Conservation (phyloP, 2,797 vertebrate species). For the Pseudomugil gertrudae region DNA sequence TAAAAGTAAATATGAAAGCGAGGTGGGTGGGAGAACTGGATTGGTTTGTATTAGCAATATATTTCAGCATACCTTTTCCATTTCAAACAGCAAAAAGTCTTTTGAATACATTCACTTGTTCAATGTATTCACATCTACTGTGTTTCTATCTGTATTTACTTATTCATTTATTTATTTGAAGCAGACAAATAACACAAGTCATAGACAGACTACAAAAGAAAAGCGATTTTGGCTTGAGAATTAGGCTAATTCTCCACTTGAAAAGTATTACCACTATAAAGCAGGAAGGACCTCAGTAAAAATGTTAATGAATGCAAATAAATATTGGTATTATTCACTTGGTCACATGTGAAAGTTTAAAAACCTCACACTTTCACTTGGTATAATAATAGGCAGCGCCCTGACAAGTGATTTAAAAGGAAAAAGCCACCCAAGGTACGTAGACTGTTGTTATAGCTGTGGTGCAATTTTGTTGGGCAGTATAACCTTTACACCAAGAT, state of each 20-base stretch:
- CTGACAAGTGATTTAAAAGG: constrained; percentile 26
- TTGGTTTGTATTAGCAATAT: constrained; percentile 33
- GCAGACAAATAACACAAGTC: constrained; percentile 34
- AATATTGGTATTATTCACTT: constrained; percentile 38
- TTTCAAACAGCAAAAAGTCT: constrained; percentile 40
- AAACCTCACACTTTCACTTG: constrained; percentile 14
- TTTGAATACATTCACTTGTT: constrained; percentile 65
- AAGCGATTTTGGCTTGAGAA: constrained; percentile 74
- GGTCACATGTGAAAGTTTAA: constrained; percentile 43
- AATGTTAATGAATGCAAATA: constrained; percentile 57
- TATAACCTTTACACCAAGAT: background rate
- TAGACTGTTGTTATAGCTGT: constrained; percentile 1
- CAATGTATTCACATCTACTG: constrained; percentile 55
- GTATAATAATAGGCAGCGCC: constrained; percentile 6
- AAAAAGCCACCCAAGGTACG: constrained; percentile 44
- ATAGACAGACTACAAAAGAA: constrained; percentile 48
- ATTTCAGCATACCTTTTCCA: constrained; percentile 43
- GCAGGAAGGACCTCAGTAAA: constrained; percentile 52
- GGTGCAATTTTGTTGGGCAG: constrained; percentile 8
- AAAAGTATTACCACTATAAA: constrained; percentile 50
- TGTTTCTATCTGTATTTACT: constrained; percentile 20
- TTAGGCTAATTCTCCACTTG: constrained; percentile 53
- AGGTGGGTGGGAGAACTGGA: constrained; percentile 38
- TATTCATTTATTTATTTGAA: constrained; percentile 4
- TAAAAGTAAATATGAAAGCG: constrained; percentile 56